Base-by-base conservation (phyloP, 2,113 vertebrate genomes). In the Isurus oxyrinchus region DNA sequence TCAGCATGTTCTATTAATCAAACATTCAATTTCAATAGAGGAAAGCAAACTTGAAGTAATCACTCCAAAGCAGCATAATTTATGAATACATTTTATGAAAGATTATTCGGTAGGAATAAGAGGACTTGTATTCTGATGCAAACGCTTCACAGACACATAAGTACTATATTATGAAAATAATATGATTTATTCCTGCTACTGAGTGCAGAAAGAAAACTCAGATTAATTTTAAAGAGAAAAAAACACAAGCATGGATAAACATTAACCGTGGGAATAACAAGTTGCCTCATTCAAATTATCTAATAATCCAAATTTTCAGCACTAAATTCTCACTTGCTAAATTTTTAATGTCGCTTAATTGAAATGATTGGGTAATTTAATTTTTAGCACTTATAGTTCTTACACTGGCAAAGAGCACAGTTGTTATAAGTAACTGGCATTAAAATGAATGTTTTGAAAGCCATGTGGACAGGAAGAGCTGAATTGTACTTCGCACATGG, bases 1-100 rank as follows among this genome's bases (percentile, higher is more conserved):
- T 61, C n/a, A n/a, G 88, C 55, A 91, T 61, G 90, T 40, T 94
- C 59, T 23, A 63, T 94, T 94, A 94, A 19, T 94, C 40, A 63
- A 63, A 63, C 59, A 31, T 94, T 94, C 59, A 21, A 94, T 94
- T 63, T 63, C 57, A 94, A 94, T 40, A 94, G 35, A 93, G 57
- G 90, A 93, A 93, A 63, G 35, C 35, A 23, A 94, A 63, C 90
- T 94, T 94, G 16, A 94, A 94, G 81, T 63, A 63, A 94, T 94
- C 31, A 40, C 16, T 91, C 35, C 55, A n/a, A 14, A 94, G 63
- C 19, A 63, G 59, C n/a, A 94, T 94, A 19, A 63, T 94, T 94
- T 91, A 63, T 63, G 90, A 94, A 40, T 94, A 40, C 35, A 94
- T 63, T 61, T 94, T 63, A 19, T 44, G 81, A 63, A 21, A 6